phyloP scores from a whole-genome alignment of 2,888 invertebrate genomes.

The Caenorhabditis parvicauda region DNA sequence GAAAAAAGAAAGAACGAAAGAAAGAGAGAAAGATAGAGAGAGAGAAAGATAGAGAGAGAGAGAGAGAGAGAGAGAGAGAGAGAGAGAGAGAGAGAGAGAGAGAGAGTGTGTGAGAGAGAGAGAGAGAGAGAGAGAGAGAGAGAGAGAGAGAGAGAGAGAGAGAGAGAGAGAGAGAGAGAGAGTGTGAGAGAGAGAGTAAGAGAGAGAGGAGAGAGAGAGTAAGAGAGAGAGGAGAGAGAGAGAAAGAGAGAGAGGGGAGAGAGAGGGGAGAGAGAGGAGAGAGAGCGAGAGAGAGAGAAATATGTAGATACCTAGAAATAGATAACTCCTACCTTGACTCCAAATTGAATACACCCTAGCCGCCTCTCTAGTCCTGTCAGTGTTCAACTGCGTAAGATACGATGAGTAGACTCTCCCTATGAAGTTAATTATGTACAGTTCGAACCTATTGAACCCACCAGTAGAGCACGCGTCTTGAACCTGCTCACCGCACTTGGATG shows the following conservation, averaged over 20 bases:
- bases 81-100: no score
- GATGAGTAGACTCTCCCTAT: constrained; percentile 2
- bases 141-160: neutral
- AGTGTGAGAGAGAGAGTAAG: neutral
- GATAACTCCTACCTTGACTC: constrained; percentile 12
- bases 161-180: neutral
- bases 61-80: no score
- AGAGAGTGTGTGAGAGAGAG: neutral
- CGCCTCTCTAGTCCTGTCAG: constrained; percentile 13
- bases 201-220: neutral
- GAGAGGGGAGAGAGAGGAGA: neutral
- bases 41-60: no score
- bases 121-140: neutral
- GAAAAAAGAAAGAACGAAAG: no score
- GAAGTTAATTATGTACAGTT: no score
- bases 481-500: constrained; percentile 10
- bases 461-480: constrained; percentile 2
- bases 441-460: no score
- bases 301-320: neutral
- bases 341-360: constrained; percentile 18
- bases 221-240: neutral
- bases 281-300: neutral
- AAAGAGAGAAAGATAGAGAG: no score
- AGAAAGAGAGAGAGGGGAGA: neutral
- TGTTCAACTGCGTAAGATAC: constrained; percentile 20